Percentiles rank a stretch among this genome's conserved stretches.
phyloP scores from a whole-genome alignment of 2,797 vertebrate species.

The Pygocentrus nattereri region DNA sequence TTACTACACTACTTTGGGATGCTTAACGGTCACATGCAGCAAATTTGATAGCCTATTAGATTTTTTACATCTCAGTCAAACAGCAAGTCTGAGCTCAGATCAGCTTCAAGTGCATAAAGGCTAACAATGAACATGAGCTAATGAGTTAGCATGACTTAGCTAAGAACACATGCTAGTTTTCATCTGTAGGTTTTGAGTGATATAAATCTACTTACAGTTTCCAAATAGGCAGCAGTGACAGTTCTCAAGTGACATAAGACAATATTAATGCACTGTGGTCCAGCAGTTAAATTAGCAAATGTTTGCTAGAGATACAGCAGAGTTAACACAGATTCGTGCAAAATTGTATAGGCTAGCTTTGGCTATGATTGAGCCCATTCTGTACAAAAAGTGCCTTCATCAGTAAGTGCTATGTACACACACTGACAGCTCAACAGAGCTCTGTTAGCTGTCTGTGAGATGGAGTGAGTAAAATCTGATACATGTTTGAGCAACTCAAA shows the following conservation, averaged over 20 bases:
- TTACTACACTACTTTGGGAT: no score
- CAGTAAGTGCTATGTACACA: conserved; percentile 16
- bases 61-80: not conserved
- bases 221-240: not conserved
- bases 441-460: not conserved
- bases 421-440: not conserved
- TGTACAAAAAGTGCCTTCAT: conserved; percentile 19
- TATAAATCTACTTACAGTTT: not conserved
- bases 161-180: not conserved
- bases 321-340: not conserved
- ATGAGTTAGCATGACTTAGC: no score
- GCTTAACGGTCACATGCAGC: not conserved
- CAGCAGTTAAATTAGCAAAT: not conserved
- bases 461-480: conserved; percentile 44
- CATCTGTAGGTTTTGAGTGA: not conserved
- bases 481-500: not conserved
- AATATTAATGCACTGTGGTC: not conserved
- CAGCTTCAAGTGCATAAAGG: no score
- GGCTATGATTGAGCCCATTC: not conserved
- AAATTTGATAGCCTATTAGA: no score
- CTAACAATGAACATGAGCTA: no score
- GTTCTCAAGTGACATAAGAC: not conserved
- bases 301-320: not conserved
- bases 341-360: not conserved
- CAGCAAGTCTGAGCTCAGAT: not conserved